Percentiles rank a stretch among this genome's conserved stretches.
phyloP scores from a whole-genome alignment of 2,888 invertebrate genomes.

The Caradrina kadenii region DNA sequence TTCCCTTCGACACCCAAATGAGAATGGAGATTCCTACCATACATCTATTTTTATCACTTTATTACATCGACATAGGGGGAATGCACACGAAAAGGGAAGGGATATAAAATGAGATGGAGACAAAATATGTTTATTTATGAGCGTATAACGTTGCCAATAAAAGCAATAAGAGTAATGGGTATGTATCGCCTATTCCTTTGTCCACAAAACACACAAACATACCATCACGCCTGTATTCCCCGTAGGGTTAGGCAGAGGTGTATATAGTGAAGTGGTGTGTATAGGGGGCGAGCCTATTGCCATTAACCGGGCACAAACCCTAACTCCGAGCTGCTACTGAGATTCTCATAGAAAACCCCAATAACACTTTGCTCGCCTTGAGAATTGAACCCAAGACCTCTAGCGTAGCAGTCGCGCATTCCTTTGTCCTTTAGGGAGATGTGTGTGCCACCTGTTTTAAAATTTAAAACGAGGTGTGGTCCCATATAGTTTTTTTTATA shows the following conservation, averaged over 20 bases:
- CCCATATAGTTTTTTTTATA: neutral
- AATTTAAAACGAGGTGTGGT: constrained; percentile 22
- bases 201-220: no score
- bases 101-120: constrained; percentile 52
- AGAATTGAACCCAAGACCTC: no score
- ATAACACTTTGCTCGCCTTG: no score
- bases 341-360: no score
- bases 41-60: constrained; percentile 57
- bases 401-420: no score
- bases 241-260: no score
- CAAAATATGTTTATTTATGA: constrained; percentile 61
- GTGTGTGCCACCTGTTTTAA: constrained; percentile 21
- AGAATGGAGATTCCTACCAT: constrained; percentile 44
- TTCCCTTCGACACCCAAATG: constrained; percentile 31
- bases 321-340: no score
- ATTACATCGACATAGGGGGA: constrained; percentile 48
- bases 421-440: constrained; percentile 38
- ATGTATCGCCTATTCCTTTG: constrained; percentile 45
- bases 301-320: no score
- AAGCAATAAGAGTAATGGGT: constrained; percentile 55
- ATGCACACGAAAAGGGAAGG: constrained; percentile 23
- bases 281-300: no score
- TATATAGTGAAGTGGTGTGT: no score
- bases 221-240: no score
- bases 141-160: constrained; percentile 52